Percentiles rank a stretch among this genome's conserved stretches.
These are phyloP conservation scores for Gephyroberyx darwinii DNA, from an alignment of 2,797 vertebrate genomes.

Conservation along the genomic window DNA sequence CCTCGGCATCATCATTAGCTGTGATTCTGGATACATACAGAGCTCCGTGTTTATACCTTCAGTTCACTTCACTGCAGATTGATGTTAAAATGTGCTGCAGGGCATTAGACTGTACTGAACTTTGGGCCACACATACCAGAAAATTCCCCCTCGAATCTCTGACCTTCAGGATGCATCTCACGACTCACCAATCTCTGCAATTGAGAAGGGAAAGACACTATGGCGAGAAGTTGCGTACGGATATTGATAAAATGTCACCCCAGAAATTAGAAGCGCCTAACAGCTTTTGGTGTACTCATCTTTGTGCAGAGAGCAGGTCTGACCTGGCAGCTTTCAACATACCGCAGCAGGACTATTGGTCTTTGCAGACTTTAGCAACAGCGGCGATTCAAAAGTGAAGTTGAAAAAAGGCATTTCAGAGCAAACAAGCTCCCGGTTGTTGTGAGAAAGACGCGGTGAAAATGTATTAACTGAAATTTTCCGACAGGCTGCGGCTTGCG, in stretches of 20 bases:
- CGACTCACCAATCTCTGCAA: conserved; percentile 56
- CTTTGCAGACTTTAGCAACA: conserved; percentile 33
- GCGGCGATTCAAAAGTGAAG: conserved; percentile 23
- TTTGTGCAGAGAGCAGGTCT: conserved; percentile 50
- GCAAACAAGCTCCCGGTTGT: neutral
- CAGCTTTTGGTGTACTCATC: conserved; percentile 67
- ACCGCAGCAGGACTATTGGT: conserved; percentile 21
- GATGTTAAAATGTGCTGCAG: conserved; percentile 11
- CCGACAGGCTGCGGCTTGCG: conserved; percentile 32
- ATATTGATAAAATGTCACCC: conserved; percentile 82
- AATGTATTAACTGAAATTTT: conserved; percentile 27
- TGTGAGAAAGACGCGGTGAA: conserved; percentile 24
- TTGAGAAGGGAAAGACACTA: conserved; percentile 67
- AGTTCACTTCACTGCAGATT: neutral
- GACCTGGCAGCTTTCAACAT: conserved; percentile 47
- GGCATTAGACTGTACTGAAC: conserved; percentile 9
- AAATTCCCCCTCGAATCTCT: conserved; percentile 37
- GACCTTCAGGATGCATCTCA: conserved; percentile 59
- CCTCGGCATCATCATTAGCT: too few species aligned
- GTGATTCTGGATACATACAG: too few species aligned
- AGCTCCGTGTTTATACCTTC: too few species aligned
- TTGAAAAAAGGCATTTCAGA: neutral
- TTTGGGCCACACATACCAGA: conserved; percentile 27
- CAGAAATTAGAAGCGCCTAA: conserved; percentile 79
- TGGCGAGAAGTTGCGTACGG: conserved; percentile 55